Conservation (phyloP, 2,888 invertebrate species). For the Hypercompe scribonia region DNA sequence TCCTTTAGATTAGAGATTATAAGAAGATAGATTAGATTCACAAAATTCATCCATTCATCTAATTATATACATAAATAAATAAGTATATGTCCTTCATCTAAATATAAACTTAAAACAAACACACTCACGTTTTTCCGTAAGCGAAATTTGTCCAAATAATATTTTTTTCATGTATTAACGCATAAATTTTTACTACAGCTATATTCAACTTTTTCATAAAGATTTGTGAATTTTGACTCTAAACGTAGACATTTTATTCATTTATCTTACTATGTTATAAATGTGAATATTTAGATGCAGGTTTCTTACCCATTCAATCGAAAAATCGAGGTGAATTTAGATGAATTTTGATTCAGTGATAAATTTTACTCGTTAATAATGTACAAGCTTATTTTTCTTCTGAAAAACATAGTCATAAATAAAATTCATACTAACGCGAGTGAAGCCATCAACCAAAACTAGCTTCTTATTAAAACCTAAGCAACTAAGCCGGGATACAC, state of each 20-base stretch:
- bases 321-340: background rate
- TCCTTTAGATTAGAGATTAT: too few species aligned
- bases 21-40: too few species aligned
- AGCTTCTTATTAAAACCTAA: slow-evolving; percentile 19
- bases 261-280: background rate
- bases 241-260: background rate
- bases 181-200: background rate
- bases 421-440: background rate
- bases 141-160: too few species aligned
- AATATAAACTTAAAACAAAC: too few species aligned
- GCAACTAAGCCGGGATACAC: slow-evolving; percentile 13
- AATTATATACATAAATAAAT: too few species aligned
- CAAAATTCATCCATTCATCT: too few species aligned
- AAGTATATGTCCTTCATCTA: too few species aligned
- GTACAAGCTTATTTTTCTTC: background rate
- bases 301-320: background rate
- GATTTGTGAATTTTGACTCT: background rate
- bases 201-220: background rate
- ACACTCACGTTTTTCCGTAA: too few species aligned
- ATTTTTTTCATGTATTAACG: too few species aligned
- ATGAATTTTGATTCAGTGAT: background rate
- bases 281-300: background rate
- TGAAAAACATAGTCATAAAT: background rate
- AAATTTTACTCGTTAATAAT: background rate
- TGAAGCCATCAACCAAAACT: background rate